Percentiles rank a stretch among this genome's conserved stretches.
Conservation (phyloP, 2,797 vertebrate species). For the Hafferia zeledoni region DNA sequence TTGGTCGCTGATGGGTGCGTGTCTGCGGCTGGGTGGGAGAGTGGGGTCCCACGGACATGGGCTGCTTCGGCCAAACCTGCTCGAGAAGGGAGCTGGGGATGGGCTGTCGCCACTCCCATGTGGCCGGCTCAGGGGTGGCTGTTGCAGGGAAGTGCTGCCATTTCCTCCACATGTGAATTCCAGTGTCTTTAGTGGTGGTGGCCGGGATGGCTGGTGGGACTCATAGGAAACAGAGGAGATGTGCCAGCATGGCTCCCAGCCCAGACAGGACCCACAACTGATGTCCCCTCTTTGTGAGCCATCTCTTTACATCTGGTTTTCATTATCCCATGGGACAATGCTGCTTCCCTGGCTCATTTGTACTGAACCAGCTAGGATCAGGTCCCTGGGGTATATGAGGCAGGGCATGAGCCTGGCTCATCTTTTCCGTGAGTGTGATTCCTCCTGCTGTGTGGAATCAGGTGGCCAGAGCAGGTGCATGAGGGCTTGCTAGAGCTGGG, state of each 20-base stretch:
- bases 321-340: fast-evolving
- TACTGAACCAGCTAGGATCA: neutral
- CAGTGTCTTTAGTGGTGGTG: neutral
- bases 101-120: neutral
- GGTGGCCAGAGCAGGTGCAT: neutral
- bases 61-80: neutral
- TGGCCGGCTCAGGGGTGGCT: neutral
- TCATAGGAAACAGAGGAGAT: neutral
- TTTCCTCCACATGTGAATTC: fast-evolving
- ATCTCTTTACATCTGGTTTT: neutral
- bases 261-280: fast-evolving
- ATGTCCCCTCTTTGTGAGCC: fast-evolving
- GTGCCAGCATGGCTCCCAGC: neutral
- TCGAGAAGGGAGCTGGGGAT: neutral
- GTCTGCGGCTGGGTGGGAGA: too few species aligned
- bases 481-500: fast-evolving
- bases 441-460: neutral
- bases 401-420: neutral
- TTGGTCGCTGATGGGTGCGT: too few species aligned
- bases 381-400: neutral
- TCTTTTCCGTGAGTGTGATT: fast-evolving
- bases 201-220: neutral
- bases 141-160: neutral
- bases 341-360: neutral
- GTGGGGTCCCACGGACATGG: neutral